Percentiles rank a stretch among this genome's conserved stretches.
phyloP scores from a whole-genome alignment of 2,888 invertebrate species.

The Dolichopus griseipennis region DNA sequence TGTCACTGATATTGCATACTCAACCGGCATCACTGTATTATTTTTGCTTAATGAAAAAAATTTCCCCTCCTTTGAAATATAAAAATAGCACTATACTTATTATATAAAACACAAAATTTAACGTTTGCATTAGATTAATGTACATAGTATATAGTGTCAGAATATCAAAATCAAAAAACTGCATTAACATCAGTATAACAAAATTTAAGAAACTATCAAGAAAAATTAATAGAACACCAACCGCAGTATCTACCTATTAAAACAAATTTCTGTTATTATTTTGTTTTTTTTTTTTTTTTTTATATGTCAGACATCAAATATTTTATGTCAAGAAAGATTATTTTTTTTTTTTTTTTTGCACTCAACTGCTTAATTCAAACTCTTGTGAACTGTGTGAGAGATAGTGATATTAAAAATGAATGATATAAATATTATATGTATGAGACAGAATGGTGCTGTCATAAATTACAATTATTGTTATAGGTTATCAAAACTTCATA shows the following conservation, averaged over 20 bases:
- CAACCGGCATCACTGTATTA: too few relatives aligned
- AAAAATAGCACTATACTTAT: too few relatives aligned
- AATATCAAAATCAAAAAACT: too few relatives aligned
- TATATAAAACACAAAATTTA: too few relatives aligned
- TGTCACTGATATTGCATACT: too few relatives aligned
- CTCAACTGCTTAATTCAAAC: background rate
- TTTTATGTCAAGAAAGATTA: background rate
- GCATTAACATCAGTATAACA: background rate
- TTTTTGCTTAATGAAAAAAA: too few relatives aligned
- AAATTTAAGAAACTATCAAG: background rate
- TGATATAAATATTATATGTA: background rate
- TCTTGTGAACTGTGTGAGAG: background rate
- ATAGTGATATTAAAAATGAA: background rate
- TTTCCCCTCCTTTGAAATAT: too few relatives aligned
- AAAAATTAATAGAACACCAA: background rate
- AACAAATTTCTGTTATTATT: too few relatives aligned
- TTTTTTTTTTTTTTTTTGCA: background rate
- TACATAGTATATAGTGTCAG: too few relatives aligned
- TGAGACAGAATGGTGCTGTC: constrained; percentile 7
- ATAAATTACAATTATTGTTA: constrained; percentile 24
- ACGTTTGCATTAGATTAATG: too few relatives aligned
- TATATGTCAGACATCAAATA: background rate
- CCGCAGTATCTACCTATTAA: too few relatives aligned
- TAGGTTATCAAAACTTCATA: constrained; percentile 26
- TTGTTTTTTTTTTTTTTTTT: background rate